A percentile compares a stretch with the other conserved stretches of the same genome.
phyloP scores from a whole-genome alignment of 1,140 invertebrate genomes.

The Drosophila ambigua region DNA sequence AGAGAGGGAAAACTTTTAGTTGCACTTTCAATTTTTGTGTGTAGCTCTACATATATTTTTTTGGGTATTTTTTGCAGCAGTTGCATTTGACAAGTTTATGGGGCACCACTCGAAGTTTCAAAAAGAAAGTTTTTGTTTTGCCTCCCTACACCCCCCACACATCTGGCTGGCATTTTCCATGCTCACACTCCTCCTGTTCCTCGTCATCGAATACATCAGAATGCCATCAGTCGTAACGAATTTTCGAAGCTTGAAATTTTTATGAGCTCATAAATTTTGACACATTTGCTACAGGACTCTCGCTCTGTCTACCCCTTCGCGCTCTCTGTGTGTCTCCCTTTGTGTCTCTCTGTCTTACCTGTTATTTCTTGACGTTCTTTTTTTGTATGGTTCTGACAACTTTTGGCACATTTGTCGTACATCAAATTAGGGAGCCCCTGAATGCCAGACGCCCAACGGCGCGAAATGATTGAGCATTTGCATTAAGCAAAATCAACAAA shows the following conservation, averaged over 20 bases:
- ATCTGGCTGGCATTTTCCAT: constrained; percentile 26
- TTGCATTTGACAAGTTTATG: constrained; percentile 68
- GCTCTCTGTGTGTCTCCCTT: not conserved
- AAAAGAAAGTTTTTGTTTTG: constrained; percentile 56
- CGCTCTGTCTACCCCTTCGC: constrained; percentile 8
- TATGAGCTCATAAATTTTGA: constrained; percentile 72
- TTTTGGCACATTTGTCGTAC: constrained; percentile 72
- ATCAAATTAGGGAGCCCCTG: constrained; percentile 50
- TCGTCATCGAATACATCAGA: constrained; percentile 12
- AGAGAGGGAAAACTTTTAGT: constrained; percentile 26
- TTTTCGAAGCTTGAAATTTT: constrained; percentile 61
- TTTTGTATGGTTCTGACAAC: constrained; percentile 57
- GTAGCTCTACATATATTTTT: constrained; percentile 9
- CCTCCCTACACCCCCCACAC: constrained; percentile 24
- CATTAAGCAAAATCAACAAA: constrained; percentile 51
- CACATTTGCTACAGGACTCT: constrained; percentile 7
- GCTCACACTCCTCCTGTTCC: constrained; percentile 16
- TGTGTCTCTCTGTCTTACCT: constrained; percentile 32
- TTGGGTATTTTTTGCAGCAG: constrained; percentile 29
- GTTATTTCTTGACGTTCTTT: constrained; percentile 30
- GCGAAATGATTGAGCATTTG: constrained; percentile 74
- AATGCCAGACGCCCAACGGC: constrained; percentile 30
- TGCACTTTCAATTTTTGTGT: constrained; percentile 40
- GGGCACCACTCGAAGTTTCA: constrained; percentile 49
- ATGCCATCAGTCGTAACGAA: constrained; percentile 48